phyloP scores from a whole-genome alignment of 2,888 invertebrate species.

The Philhelius pedissequus region DNA sequence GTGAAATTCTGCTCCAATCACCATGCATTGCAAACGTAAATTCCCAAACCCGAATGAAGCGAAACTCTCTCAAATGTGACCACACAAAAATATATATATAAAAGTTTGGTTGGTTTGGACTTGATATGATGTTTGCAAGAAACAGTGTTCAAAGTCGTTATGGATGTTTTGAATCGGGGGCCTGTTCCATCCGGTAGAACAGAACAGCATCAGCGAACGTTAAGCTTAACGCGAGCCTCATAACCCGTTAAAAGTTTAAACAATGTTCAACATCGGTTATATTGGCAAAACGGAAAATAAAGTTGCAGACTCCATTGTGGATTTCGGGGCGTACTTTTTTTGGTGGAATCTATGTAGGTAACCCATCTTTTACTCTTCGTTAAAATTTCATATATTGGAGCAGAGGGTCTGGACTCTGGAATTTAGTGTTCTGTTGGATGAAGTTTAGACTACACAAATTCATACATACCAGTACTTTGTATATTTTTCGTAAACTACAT shows the following conservation, averaged over 20 bases:
- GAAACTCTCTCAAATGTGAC: slow-evolving; percentile 22
- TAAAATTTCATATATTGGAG: not conserved
- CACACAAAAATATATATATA: slow-evolving; percentile 26
- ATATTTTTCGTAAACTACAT: no score
- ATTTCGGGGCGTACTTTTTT: slow-evolving; percentile 21
- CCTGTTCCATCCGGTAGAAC: not conserved
- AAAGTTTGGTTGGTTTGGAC: no score
- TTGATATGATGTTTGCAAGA: not conserved
- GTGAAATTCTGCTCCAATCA: not conserved
- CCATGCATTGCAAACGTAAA: not conserved
- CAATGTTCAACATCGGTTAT: slow-evolving; percentile 66
- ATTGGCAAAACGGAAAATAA: slow-evolving; percentile 60
- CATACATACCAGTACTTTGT: no score
- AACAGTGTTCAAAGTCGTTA: not conserved
- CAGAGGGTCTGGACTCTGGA: not conserved
- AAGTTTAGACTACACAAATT: not conserved
- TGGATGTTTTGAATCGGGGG: not conserved
- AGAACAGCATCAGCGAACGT: not conserved
- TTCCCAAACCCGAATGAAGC: not conserved
- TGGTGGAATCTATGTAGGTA: not conserved
- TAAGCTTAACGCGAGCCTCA: slow-evolving; percentile 30
- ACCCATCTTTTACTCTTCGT: not conserved
- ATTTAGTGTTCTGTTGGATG: not conserved
- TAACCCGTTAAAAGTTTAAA: slow-evolving; percentile 66
- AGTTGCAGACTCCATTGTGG: slow-evolving; percentile 57